A percentile compares a stretch with the other conserved stretches of the same genome.
Evolutionary conservation across 2,888 invertebrate species (phyloP).

Genomic region (Galerucella nymphaeae): DNA sequence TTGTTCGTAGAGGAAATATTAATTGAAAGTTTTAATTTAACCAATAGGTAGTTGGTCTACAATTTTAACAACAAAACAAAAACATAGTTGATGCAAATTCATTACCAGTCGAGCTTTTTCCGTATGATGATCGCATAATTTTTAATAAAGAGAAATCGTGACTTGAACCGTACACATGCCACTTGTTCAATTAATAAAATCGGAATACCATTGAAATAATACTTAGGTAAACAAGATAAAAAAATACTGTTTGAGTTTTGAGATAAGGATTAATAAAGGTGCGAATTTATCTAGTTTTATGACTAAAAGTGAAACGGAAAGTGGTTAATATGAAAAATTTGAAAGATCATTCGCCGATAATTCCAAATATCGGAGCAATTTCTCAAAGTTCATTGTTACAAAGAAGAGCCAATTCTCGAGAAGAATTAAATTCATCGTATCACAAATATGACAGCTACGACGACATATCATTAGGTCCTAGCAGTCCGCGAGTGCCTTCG

Average conservation of each 20-base stretch:
- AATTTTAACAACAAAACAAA: constrained; percentile 13
- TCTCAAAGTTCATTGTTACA: constrained; percentile 55
- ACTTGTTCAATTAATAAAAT: constrained; percentile 18
- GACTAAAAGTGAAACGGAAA: constrained; percentile 4
- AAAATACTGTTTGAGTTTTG: constrained; percentile 32
- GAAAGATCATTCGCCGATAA: constrained; percentile 58
- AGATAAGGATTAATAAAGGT: constrained; percentile 31
- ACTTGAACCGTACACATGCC: constrained; percentile 6
- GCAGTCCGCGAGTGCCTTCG: constrained; percentile 24
- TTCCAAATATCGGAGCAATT: constrained; percentile 56
- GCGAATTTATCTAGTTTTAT: constrained; percentile 10
- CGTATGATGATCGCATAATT: constrained; percentile 26
- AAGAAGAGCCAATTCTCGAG: constrained; percentile 56
- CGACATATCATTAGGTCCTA: constrained; percentile 47
- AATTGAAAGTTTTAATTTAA: constrained; percentile 20
- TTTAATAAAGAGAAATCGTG: constrained; percentile 31
- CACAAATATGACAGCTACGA: constrained; percentile 53
- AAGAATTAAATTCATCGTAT: constrained; percentile 48
- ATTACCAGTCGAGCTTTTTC: constrained; percentile 26
- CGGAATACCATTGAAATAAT: constrained; percentile 23
- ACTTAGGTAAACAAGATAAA: constrained; percentile 34
- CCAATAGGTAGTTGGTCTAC: constrained; percentile 11
- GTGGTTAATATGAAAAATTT: constrained; percentile 36
- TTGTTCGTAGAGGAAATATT: constrained; percentile 24
- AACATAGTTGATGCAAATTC: constrained; percentile 8